phyloP scores from a whole-genome alignment of 2,888 invertebrate genomes.

The Ennomos quercinarius region DNA sequence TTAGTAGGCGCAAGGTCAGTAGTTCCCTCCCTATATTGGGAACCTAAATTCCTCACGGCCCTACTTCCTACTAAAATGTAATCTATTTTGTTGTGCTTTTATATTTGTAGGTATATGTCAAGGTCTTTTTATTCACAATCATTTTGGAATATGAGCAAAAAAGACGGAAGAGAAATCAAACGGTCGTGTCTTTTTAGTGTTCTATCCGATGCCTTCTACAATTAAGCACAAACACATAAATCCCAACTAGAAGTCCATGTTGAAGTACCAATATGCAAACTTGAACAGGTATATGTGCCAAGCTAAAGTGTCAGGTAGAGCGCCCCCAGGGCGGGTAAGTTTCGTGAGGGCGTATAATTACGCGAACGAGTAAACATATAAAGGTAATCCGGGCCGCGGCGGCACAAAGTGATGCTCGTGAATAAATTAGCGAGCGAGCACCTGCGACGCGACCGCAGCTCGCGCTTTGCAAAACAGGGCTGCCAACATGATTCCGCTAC shows the following conservation, averaged over 20 bases:
- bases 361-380: conserved; percentile 83
- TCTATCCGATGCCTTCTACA: too few relatives aligned
- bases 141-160: too few relatives aligned
- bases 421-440: conserved; percentile 78
- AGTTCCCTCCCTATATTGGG: too few relatives aligned
- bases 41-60: too few relatives aligned
- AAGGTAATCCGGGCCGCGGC: conserved; percentile 84
- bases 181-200: too few relatives aligned
- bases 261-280: background rate
- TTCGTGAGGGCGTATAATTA: conserved; percentile 83
- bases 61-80: background rate
- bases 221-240: conserved; percentile 3
- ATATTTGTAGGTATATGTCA: too few relatives aligned
- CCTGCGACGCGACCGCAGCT: conserved; percentile 75
- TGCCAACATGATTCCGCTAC: conserved; percentile 30
- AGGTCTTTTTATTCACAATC: too few relatives aligned
- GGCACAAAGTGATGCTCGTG: conserved; percentile 83
- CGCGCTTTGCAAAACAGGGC: conserved; percentile 52
- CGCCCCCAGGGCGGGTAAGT: conserved; percentile 59
- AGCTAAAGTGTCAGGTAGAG: conserved; percentile 22
- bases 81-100: too few relatives aligned
- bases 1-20: too few relatives aligned
- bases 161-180: too few relatives aligned
- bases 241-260: background rate
- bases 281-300: conserved; percentile 7